Percentiles rank a stretch among this genome's conserved stretches.
Evolutionary conservation across 2,888 invertebrate species (phyloP).

Genomic region (Eudasyphora cyanicolor): DNA sequence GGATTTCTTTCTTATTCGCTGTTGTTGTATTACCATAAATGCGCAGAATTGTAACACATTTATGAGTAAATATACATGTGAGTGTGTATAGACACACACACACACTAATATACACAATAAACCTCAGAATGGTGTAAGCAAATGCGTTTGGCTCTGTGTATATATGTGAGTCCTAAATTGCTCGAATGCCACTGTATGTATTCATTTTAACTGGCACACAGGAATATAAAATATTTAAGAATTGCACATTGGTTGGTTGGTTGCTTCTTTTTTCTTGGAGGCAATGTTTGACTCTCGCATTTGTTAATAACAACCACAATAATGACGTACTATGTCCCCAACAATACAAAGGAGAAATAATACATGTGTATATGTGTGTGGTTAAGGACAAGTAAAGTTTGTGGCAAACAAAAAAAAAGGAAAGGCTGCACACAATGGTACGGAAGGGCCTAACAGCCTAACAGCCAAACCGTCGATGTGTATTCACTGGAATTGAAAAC

Average conservation of each 20-base stretch:
- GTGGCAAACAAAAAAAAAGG: neutral
- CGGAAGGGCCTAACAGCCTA: neutral
- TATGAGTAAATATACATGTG: neutral
- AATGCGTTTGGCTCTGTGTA: too few relatives aligned
- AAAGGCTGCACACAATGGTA: neutral
- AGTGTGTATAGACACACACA: neutral
- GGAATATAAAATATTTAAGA: slow-evolving; percentile 16
- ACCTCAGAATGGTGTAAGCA: too few relatives aligned
- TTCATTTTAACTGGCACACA: neutral
- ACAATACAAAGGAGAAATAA: neutral
- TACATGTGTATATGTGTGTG: neutral
- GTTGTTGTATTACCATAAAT: neutral
- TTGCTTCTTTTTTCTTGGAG: neutral
- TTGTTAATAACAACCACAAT: neutral
- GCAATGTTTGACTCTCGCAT: neutral
- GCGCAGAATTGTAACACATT: neutral
- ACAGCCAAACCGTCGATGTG: too few relatives aligned
- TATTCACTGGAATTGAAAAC: neutral
- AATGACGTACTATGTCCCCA: neutral
- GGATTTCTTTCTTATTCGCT: slow-evolving; percentile 1
- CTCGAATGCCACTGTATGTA: neutral
- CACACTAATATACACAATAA: too few relatives aligned
- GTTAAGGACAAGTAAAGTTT: neutral
- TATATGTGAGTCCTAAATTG: too few relatives aligned
- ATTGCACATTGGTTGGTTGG: neutral